phyloP scores from a whole-genome alignment of 2,113 vertebrate species.

The Andinoacara biseriatus region DNA sequence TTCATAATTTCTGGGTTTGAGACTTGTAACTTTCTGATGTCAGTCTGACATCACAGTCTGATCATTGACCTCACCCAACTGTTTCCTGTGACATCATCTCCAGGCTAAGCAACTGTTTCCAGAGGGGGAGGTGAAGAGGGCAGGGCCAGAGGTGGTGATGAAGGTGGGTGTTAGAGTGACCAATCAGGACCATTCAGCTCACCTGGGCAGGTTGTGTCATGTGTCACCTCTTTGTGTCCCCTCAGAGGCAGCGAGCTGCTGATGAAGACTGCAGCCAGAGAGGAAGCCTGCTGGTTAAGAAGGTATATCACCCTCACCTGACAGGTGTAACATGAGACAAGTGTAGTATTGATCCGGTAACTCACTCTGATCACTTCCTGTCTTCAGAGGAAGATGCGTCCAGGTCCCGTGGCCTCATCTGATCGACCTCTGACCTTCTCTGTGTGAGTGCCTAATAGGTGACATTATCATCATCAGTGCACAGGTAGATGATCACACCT shows the following conservation, averaged over 20 bases:
- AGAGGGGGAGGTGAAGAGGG: slow-evolving; percentile 83
- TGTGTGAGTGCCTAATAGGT: slow-evolving; percentile 70
- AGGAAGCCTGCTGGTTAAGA: slow-evolving; percentile 89
- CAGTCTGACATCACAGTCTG: neutral
- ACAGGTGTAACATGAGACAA: neutral
- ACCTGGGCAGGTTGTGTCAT: neutral
- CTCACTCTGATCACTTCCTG: neutral
- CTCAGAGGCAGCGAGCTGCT: slow-evolving; percentile 83
- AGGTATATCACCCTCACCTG: slow-evolving; percentile 75
- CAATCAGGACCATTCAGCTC: neutral
- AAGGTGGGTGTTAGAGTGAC: slow-evolving; percentile 82
- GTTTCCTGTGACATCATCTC: slow-evolving; percentile 19
- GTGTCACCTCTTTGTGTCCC: neutral
- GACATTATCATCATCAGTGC: slow-evolving; percentile 1
- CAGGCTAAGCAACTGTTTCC: slow-evolving; percentile 95
- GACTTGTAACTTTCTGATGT: no score
- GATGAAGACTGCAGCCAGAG: slow-evolving; percentile 88
- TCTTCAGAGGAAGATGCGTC: slow-evolving; percentile 90
- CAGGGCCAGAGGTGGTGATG: slow-evolving; percentile 77
- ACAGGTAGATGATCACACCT: neutral
- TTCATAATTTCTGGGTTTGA: no score
- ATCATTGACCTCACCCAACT: neutral
- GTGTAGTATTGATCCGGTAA: neutral
- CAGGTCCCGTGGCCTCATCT: slow-evolving; percentile 79
- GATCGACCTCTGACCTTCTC: slow-evolving; percentile 75